Percentiles rank a stretch among this genome's conserved stretches.
Conservation (phyloP, 2,797 vertebrate genomes). For the Gila robusta region DNA sequence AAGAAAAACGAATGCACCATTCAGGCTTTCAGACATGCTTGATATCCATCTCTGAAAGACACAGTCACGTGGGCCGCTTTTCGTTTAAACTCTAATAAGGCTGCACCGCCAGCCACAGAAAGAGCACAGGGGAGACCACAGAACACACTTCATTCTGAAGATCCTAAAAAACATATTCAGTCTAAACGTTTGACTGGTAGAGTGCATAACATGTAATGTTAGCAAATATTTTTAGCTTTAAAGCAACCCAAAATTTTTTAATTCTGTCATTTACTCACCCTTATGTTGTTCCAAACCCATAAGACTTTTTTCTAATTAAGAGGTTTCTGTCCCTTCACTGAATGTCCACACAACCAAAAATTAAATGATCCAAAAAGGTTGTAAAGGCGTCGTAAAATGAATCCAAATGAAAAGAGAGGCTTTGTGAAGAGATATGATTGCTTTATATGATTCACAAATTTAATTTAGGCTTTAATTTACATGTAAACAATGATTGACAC, state of each 20-base stretch:
- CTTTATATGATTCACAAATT: background rate
- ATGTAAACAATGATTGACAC: background rate
- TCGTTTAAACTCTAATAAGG: slow-evolving; percentile 14
- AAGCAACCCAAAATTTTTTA: background rate
- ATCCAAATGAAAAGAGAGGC: background rate
- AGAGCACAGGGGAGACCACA: background rate
- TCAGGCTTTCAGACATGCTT: slow-evolving; percentile 42
- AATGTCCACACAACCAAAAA: background rate
- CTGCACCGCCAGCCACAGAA: background rate
- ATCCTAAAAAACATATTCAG: background rate
- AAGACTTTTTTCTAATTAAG: background rate
- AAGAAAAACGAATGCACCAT: slow-evolving; percentile 47
- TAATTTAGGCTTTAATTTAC: background rate
- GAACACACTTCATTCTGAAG: background rate
- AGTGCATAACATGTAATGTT: background rate
- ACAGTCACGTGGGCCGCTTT: background rate
- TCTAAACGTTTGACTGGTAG: background rate
- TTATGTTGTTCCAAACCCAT: background rate
- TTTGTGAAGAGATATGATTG: background rate
- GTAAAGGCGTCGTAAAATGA: background rate
- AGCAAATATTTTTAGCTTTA: background rate
- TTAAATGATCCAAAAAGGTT: background rate
- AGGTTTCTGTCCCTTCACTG: background rate
- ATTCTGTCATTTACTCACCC: background rate
- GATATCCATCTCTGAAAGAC: slow-evolving; percentile 35